Evolutionary conservation across 2,797 vertebrate genomes (phyloP).

Genomic region (Chloroceryle inda): DNA sequence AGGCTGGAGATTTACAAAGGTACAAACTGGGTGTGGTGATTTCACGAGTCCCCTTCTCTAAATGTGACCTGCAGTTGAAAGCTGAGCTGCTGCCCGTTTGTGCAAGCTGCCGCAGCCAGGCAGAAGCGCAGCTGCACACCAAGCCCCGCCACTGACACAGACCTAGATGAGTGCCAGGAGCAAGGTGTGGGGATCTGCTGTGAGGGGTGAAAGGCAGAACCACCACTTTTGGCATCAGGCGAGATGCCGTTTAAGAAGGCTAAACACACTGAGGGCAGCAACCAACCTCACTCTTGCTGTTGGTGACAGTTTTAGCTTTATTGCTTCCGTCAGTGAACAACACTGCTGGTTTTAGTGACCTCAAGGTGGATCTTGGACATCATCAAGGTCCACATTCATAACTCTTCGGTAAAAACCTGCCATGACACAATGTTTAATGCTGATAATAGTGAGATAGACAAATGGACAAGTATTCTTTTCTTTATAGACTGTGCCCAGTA

Average conservation of each 20-base stretch:
- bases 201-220: neutral
- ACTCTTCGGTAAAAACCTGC: neutral
- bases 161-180: neutral
- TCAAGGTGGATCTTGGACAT: neutral
- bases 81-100: neutral
- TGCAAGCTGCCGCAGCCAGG: neutral
- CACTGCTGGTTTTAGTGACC: rapidly evolving
- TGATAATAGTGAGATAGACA: neutral
- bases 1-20: neutral
- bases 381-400: neutral
- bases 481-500: neutral
- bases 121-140: neutral
- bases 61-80: neutral
- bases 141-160: rapidly evolving
- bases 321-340: neutral
- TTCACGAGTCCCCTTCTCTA: neutral
- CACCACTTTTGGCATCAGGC: neutral
- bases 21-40: rapidly evolving
- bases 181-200: neutral
- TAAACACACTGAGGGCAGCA: rapidly evolving
- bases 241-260: neutral
- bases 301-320: neutral
- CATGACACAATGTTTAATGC: neutral
- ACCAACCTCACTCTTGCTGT: neutral
- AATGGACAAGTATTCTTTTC: neutral